Base-by-base conservation (phyloP, 2,113 vertebrate species). In the Dermatemys mawii region DNA sequence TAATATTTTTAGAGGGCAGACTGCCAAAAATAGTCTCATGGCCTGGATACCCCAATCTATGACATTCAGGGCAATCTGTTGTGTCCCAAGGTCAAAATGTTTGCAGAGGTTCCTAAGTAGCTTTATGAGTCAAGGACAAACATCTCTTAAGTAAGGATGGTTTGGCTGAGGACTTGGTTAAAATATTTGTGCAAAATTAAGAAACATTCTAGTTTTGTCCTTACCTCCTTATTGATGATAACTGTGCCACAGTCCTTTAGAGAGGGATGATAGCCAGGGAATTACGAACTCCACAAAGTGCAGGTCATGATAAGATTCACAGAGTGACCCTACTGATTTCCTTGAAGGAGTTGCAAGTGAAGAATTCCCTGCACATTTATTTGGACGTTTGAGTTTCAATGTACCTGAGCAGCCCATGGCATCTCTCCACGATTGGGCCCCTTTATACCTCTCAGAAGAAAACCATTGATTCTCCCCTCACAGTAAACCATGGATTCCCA, bases 181-280 rank as follows among this genome's bases (percentile, higher is more conserved):
- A 88, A 92, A 78, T 17, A 51, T 44, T 41, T 78, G 41, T 57
- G 21, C 76, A 83, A 86, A 95, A 90, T 75, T 32, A 92, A 80
- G 80, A 91, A 83, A 78, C 75, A 32, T 46, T 93, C 16, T 4
- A 89, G 1, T 27, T 67, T 92, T 93, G 32, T 46, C 21, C 49
- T 84, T 80, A 89, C 85, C 14, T 6, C 14, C 49, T 54, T 41
- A 76, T 8, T 26, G 22, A n/a, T 38, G 13, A 82, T 11, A 8
- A 57, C 46, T 93, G 41, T 2, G 1, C 67, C 50, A 22, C 21
- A 63, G 6, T 76, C 85, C 4, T 44, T 91, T 76, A 11, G 12
- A 49, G 16, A 38, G 70, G 5, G 44, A 48, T 91, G 87, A 27
- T 44, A 79, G 70, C 5, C 26, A 91, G 44, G 38, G 24, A 48